Percentiles rank a stretch among this genome's conserved stretches.
Evolutionary conservation across 2,888 invertebrate species (phyloP).

Genomic region (Leucania comma): DNA sequence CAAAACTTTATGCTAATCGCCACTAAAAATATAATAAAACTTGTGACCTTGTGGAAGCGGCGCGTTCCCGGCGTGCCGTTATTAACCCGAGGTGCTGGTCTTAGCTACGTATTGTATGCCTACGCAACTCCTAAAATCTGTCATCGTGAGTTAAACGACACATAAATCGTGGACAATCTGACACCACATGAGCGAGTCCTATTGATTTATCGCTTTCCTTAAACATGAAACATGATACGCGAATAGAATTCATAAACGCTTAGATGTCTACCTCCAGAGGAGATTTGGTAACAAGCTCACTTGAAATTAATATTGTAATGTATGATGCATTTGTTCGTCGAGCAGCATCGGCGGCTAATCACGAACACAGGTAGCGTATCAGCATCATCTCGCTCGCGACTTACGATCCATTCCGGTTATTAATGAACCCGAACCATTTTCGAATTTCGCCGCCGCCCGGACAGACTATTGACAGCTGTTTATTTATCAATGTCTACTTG

Average conservation of each 20-base stretch:
- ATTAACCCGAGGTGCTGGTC: slow-evolving; percentile 61
- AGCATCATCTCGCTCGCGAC: slow-evolving; percentile 77
- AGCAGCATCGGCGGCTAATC: slow-evolving; percentile 71
- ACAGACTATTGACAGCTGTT: slow-evolving; percentile 84
- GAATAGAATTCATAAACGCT: slow-evolving; percentile 61
- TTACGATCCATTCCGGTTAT: slow-evolving; percentile 84
- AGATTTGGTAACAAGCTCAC: slow-evolving; percentile 54
- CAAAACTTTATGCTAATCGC: slow-evolving; percentile 82
- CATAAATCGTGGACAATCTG: slow-evolving; percentile 61
- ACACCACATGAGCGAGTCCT: slow-evolving; percentile 60
- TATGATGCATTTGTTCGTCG: slow-evolving; percentile 53
- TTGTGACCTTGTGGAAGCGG: slow-evolving; percentile 71
- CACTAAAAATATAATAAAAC: slow-evolving; percentile 82
- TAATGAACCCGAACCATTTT: slow-evolving; percentile 81
- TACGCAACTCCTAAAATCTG: slow-evolving; percentile 65
- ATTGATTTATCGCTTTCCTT: slow-evolving; percentile 65
- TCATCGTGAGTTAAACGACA: slow-evolving; percentile 63
- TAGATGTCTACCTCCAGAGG: slow-evolving; percentile 42
- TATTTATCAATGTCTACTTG: slow-evolving; percentile 85
- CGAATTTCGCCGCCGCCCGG: slow-evolving; percentile 80
- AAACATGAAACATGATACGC: slow-evolving; percentile 63
- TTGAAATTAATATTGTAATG: slow-evolving; percentile 44
- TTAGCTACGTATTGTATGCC: slow-evolving; percentile 58
- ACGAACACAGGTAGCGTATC: slow-evolving; percentile 86
- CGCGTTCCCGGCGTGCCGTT: slow-evolving; percentile 64